Base-by-base conservation (phyloP, 53 echinoderm and acorn worm species). In the Apostichopus leukothele region DNA sequence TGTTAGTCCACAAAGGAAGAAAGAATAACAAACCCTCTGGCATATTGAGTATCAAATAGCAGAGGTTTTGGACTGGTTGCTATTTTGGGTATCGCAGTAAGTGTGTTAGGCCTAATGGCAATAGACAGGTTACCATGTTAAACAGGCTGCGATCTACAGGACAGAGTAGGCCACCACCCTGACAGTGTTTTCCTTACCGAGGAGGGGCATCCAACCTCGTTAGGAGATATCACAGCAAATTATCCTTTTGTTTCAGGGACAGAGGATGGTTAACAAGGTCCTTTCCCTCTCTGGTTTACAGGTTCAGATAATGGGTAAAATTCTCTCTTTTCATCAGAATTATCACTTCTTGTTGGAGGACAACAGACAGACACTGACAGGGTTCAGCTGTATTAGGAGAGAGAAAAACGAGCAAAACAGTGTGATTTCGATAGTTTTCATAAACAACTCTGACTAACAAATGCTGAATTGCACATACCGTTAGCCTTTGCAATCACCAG, bases 1-100 rank as follows among this genome's bases (percentile, higher is more conserved):
- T 81, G 81, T 81, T 81, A 81, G 81, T 81, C 60, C 81, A 81
- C 81, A 81, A 81, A 54, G 81, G 55, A 51, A 25, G 81, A 22
- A 81, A 81, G 55, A 55, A 81, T 21, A 81, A 81, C 81, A 81
- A 57, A n/a, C 81, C 81, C 60, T 81, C 81, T 59, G 59, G 81
- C 81, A 55, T 54, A 21, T 12, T 16, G 55, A 71, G 81, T 77
- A 81, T 81, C 81, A 81, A 12, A 81, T 81, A 59, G 81, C 81
- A 55, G 18, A 55, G 21, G 19, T 21, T 59, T 16, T 55, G 81
- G 59, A 21, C 54, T 81, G 19, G 54, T 54, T 76, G 52, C 81
- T 81, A 81, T 81, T 81, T 81, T 81, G 25, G 53, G 54, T 21
- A 55, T 54, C n/a, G 57, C 5, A n/a, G 19, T 81, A 81, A 81